phyloP scores from a whole-genome alignment of 2,113 vertebrate species.

The Erinaceus europaeus region DNA sequence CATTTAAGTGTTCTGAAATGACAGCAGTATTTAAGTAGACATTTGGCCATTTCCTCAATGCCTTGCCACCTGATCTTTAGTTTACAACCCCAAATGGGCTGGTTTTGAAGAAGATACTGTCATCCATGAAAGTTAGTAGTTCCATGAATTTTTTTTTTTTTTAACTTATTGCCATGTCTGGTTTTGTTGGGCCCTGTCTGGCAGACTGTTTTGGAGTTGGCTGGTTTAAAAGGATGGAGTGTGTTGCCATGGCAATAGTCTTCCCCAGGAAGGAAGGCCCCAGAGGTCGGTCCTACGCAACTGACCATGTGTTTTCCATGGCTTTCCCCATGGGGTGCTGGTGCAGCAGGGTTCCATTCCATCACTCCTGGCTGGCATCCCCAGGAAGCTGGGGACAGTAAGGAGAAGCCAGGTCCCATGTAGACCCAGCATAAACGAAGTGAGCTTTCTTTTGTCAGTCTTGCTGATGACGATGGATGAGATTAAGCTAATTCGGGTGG shows the following conservation, averaged over 20 bases:
- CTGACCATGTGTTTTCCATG: slow-evolving; percentile 17
- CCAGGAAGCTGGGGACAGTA: not conserved
- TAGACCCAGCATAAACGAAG: not conserved
- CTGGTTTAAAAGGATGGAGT: slow-evolving; percentile 6
- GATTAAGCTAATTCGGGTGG: slow-evolving; percentile 31
- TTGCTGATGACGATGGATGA: slow-evolving; percentile 8
- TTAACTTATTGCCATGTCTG: not conserved
- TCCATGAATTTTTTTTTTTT: not conserved
- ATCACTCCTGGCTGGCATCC: slow-evolving; percentile 8
- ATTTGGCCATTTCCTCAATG: not conserved
- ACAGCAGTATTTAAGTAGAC: not conserved
- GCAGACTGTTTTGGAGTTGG: slow-evolving; percentile 1
- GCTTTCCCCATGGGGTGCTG: slow-evolving; percentile 13
- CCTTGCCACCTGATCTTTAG: not conserved
- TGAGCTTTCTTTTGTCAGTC: slow-evolving; percentile 33
- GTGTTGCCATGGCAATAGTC: slow-evolving; percentile 53
- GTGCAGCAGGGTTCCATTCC: not conserved
- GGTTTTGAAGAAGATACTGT: not conserved
- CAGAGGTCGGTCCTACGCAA: not conserved
- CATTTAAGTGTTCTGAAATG: slow-evolving; percentile 14
- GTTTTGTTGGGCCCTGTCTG: slow-evolving; percentile 17
- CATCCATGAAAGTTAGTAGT: slow-evolving; percentile 25
- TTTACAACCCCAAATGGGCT: not conserved
- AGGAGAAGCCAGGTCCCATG: slow-evolving; percentile 5
- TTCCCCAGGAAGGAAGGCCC: slow-evolving; percentile 11